phyloP scores from a whole-genome alignment of 2,113 vertebrate genomes.

The Scopus umbretta region DNA sequence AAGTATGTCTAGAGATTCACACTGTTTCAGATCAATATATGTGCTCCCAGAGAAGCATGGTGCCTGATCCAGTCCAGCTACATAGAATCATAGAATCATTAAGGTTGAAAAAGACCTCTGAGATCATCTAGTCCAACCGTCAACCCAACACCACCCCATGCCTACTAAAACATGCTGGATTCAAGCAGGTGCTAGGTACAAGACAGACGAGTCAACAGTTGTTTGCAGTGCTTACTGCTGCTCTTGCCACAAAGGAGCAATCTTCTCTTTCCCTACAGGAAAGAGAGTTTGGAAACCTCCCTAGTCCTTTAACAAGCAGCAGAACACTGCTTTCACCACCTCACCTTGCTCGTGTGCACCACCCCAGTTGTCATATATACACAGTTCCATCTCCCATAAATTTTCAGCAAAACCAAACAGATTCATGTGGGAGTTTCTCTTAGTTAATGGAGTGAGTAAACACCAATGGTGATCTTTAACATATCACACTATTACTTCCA shows the following conservation, averaged over 20 bases:
- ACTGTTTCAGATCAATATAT: background rate
- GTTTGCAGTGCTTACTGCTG: background rate
- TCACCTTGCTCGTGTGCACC: fast-evolving
- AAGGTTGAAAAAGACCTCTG: too few species aligned
- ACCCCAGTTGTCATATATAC: background rate
- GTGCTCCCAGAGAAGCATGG: background rate
- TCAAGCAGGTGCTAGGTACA: background rate
- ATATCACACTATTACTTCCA: background rate
- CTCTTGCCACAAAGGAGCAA: background rate
- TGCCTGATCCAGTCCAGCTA: background rate
- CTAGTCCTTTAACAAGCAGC: background rate
- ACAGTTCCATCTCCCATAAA: background rate
- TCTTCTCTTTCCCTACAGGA: background rate
- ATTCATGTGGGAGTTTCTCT: background rate
- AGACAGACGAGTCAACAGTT: background rate
- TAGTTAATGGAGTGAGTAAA: background rate
- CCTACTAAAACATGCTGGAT: background rate
- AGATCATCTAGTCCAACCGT: too few species aligned
- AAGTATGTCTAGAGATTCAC: background rate
- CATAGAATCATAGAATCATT: too few species aligned
- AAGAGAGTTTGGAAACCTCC: background rate
- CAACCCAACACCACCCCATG: too few species aligned
- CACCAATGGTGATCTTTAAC: background rate
- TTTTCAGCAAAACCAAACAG: background rate
- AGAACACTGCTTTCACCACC: background rate